phyloP scores from a whole-genome alignment of 2,113 vertebrate species.

The Scomber colias region DNA sequence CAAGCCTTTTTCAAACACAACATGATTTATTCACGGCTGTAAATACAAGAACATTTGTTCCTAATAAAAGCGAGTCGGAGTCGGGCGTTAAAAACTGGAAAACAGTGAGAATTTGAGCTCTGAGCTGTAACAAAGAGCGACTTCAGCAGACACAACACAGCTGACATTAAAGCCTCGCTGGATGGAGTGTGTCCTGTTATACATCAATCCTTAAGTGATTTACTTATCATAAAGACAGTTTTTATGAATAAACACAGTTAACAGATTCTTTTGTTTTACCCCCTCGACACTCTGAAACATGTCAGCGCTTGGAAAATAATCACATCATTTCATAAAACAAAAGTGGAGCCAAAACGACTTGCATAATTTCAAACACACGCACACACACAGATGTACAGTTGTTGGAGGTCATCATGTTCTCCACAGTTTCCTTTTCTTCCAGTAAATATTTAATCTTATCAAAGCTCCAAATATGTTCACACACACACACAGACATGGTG shows the following conservation, averaged over 20 bases:
- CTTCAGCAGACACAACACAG: conserved; percentile 41
- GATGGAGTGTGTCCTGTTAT: background rate
- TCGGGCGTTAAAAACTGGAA: background rate
- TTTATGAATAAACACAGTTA: background rate
- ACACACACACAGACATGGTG: background rate
- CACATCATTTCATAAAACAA: conserved; percentile 12
- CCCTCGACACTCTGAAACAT: background rate
- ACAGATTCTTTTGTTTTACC: background rate
- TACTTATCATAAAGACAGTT: background rate
- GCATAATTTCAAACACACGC: background rate
- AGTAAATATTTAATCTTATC: conserved; percentile 10
- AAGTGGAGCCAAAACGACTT: background rate
- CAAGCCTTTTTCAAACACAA: conserved; percentile 19
- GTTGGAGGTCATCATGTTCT: background rate
- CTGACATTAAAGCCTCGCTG: background rate
- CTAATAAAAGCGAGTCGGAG: conserved; percentile 25
- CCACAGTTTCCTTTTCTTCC: conserved; percentile 1
- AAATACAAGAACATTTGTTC: conserved; percentile 48
- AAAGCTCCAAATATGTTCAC: background rate
- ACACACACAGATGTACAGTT: background rate
- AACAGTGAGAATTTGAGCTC: conserved; percentile 2
- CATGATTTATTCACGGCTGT: conserved; percentile 19
- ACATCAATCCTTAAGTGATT: background rate
- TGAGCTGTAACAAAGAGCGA: conserved; percentile 7
- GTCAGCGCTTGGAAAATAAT: conserved; percentile 7